A percentile compares a stretch with the other conserved stretches of the same genome.
Conservation (phyloP, 2,888 invertebrate species). For the Salpingus planirostris region DNA sequence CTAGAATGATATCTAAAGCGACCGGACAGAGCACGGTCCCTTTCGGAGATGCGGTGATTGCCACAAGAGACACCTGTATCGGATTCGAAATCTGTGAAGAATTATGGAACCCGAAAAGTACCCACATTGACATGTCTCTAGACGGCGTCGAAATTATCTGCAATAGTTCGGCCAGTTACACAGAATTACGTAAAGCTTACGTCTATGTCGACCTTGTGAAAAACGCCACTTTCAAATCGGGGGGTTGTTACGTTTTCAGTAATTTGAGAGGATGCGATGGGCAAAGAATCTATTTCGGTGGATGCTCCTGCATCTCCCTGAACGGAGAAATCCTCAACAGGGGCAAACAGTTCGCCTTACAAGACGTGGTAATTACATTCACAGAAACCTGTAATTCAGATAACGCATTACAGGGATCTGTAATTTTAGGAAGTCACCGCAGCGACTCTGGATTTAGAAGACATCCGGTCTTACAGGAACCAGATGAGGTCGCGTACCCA, state of each 20-base stretch:
- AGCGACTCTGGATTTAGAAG: slow-evolving; percentile 88
- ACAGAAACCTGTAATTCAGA: too few relatives aligned
- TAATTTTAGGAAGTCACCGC: slow-evolving; percentile 64
- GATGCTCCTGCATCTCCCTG: slow-evolving; percentile 83
- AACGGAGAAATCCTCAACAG: slow-evolving; percentile 84
- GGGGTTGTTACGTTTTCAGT: slow-evolving; percentile 91
- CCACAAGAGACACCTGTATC: slow-evolving; percentile 87
- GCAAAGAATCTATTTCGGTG: slow-evolving; percentile 89
- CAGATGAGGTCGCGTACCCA: slow-evolving; percentile 63
- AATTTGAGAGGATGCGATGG: slow-evolving; percentile 97
- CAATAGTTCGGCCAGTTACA: slow-evolving; percentile 89
- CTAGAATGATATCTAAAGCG: slow-evolving; percentile 73
- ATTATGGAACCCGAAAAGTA: slow-evolving; percentile 86
- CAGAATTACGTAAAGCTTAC: slow-evolving; percentile 87
- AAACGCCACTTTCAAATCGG: slow-evolving; percentile 85
- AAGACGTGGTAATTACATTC: slow-evolving; percentile 57
- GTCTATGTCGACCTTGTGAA: slow-evolving; percentile 83
- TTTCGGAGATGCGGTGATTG: slow-evolving; percentile 91
- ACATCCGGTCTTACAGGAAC: slow-evolving; percentile 76
- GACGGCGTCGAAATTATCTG: slow-evolving; percentile 94
- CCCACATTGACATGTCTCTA: slow-evolving; percentile 76
- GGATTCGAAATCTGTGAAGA: slow-evolving; percentile 97
- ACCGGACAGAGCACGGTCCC: slow-evolving; percentile 81
- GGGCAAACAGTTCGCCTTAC: slow-evolving; percentile 78
- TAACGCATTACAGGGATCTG: too few relatives aligned